A percentile compares a stretch with the other conserved stretches of the same genome.
Evolutionary conservation across 2,888 invertebrate genomes (phyloP).

Genomic region (Cryptocheilus praepositus): DNA sequence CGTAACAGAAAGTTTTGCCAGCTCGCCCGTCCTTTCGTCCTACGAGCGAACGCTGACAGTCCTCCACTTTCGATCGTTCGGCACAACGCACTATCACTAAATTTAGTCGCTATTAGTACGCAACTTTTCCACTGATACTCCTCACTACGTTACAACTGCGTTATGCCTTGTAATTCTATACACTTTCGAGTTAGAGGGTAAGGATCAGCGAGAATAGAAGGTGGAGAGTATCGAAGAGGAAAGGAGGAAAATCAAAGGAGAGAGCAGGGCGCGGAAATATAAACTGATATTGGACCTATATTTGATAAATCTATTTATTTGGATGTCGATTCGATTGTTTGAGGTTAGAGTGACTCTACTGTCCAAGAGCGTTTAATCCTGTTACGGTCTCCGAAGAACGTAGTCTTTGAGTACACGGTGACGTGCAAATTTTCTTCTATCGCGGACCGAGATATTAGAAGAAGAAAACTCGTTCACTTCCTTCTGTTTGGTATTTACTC

Average conservation of each 20-base stretch:
- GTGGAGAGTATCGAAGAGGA: neutral
- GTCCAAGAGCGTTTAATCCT: too few relatives aligned
- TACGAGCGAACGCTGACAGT: neutral
- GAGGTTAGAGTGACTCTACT: slow-evolving; percentile 40
- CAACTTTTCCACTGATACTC: slow-evolving; percentile 14
- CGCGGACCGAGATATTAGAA: neutral
- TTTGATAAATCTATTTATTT: neutral
- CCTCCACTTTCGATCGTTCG: neutral
- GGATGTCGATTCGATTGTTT: slow-evolving; percentile 7
- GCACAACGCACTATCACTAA: slow-evolving; percentile 26
- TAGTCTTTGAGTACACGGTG: too few relatives aligned
- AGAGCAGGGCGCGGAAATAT: slow-evolving; percentile 11
- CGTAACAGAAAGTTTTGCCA: slow-evolving; percentile 36
- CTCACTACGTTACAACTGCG: slow-evolving; percentile 19
- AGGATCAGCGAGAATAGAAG: neutral
- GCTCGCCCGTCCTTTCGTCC: slow-evolving; percentile 9
- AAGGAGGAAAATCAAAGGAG: neutral
- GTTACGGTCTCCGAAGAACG: too few relatives aligned
- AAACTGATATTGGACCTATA: neutral
- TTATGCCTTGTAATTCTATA: slow-evolving; percentile 16
- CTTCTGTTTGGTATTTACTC: slow-evolving; percentile 38
- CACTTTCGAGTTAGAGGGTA: slow-evolving; percentile 6
- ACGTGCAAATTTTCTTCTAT: too few relatives aligned
- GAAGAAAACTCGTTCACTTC: slow-evolving; percentile 23
- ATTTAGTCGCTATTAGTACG: slow-evolving; percentile 21